Conservation (phyloP, 2,888 invertebrate genomes). For the Tuberolachnus salignus region DNA sequence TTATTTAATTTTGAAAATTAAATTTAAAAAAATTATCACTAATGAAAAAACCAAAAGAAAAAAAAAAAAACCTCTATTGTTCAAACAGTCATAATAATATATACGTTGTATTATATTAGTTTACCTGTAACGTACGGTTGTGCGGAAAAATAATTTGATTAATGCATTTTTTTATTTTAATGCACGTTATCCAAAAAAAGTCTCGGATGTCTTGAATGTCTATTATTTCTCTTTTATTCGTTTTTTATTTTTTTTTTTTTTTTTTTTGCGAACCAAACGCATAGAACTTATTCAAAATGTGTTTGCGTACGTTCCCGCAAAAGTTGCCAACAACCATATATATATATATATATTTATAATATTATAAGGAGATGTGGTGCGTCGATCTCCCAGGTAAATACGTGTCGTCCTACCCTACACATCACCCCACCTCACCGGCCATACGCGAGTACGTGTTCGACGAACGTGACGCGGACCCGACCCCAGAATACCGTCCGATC, state of each 20-base stretch:
- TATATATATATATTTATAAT: background rate
- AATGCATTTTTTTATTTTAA: too few relatives aligned
- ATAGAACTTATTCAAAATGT: slow-evolving; percentile 28
- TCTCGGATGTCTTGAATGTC: too few relatives aligned
- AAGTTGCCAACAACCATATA: slow-evolving; percentile 33
- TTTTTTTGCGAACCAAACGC: too few relatives aligned
- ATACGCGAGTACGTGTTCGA: slow-evolving; percentile 31
- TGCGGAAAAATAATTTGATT: background rate
- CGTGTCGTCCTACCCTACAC: slow-evolving; percentile 34
- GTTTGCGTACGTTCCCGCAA: slow-evolving; percentile 7
- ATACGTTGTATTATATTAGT: too few relatives aligned
- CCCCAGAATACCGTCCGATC: slow-evolving; percentile 1
- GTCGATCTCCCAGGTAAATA: slow-evolving; percentile 49
- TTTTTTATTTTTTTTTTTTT: too few relatives aligned
- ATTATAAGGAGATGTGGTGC: background rate
- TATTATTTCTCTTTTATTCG: too few relatives aligned
- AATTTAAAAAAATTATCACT: background rate
- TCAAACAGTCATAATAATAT: background rate
- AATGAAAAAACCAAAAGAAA: background rate
- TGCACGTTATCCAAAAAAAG: too few relatives aligned
- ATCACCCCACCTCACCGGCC: too few relatives aligned
- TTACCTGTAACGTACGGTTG: background rate
- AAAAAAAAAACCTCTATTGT: background rate
- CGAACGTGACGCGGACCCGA: slow-evolving; percentile 29
- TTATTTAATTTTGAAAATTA: background rate